Base-by-base conservation (phyloP, 1,140 invertebrate species). In the Sycobia sp. region DNA sequence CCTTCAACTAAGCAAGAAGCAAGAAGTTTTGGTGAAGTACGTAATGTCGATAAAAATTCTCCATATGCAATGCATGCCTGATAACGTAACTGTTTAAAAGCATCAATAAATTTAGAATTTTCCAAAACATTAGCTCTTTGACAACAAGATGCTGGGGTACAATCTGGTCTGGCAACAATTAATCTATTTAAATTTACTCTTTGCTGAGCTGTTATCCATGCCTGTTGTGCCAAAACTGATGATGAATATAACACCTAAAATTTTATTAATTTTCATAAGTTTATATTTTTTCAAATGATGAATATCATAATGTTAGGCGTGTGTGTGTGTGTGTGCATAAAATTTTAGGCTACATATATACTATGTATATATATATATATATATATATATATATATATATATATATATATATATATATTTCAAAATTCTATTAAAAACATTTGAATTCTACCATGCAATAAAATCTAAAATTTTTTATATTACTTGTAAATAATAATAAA, bases 181-280 rank as follows among this genome's bases (percentile, higher is more conserved):
- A 97, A 78, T 64, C 87, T 87, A 70, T 94, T 91, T 4, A 97
- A 83, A 76, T 93, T 94, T 34, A 91, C 84, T 66, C 92, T 86
- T 77, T 97, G 93, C 76, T 95, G 92, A 3, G 91, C 88, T 43
- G 91, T 92, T 56, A 96, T 88, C 93, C 94, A 97, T 27, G 94
- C 89, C 67, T 90, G 84, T 76, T 95, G 89, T 23, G 87, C 86
- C n/a, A 91, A 77, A 36, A 85, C 81, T 54, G 88, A 86, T 0
- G 87, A 88, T 27, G 85, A 75, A 47, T 82, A 83, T 32, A 85
- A 74, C 16, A 90, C 86, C 87, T 88, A 39, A 7, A 75, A 39
- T 13, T 38, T 43, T 43, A 14, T 43, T 14, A 11, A 5, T 43
- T 16, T 43, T 16, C 18, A 43, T 16, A 16, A 43, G 9, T 43